These are phyloP conservation scores for Aleiodes sp. DNA, from an alignment of 1,140 invertebrate genomes.

Conservation along the genomic window DNA sequence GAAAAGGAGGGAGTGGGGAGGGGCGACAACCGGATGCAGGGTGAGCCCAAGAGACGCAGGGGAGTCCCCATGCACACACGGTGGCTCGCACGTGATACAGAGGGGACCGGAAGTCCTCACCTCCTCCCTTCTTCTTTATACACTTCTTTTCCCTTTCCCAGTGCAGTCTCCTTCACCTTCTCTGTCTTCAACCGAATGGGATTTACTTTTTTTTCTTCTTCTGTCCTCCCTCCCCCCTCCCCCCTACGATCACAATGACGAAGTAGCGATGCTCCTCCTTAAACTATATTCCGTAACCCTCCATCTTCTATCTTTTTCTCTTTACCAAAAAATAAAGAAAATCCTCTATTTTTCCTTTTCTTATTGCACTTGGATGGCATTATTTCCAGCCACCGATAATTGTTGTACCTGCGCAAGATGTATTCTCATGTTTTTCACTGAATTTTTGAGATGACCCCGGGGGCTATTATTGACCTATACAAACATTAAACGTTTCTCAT, in stretches of 20 bases:
- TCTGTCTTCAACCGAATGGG: background rate
- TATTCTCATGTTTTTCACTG: background rate
- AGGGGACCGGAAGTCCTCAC: slow-evolving; percentile 61
- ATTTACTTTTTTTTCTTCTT: slow-evolving; percentile 1
- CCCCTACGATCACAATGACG: no score
- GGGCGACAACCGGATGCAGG: slow-evolving; percentile 45
- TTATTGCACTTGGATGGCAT: slow-evolving; percentile 9
- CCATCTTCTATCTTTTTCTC: slow-evolving; percentile 1
- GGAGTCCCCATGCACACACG: slow-evolving; percentile 42
- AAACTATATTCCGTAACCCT: background rate
- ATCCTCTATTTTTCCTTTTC: background rate
- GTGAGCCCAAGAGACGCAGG: slow-evolving; percentile 47
- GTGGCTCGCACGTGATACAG: slow-evolving; percentile 65
- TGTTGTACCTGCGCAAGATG: background rate
- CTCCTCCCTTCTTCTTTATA: slow-evolving; percentile 51
- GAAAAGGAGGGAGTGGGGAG: slow-evolving; percentile 39
- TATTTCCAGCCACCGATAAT: slow-evolving; percentile 1
- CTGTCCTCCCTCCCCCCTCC: no score
- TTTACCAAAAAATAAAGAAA: background rate
- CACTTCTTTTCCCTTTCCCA: slow-evolving; percentile 42
- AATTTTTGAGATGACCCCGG: background rate
- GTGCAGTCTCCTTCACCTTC: background rate
- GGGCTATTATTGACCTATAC: slow-evolving; percentile 9
- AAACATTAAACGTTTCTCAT: background rate
- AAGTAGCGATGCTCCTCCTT: slow-evolving; percentile 8